phyloP scores from a whole-genome alignment of 2,113 vertebrate species.

The Chitala chitala region DNA sequence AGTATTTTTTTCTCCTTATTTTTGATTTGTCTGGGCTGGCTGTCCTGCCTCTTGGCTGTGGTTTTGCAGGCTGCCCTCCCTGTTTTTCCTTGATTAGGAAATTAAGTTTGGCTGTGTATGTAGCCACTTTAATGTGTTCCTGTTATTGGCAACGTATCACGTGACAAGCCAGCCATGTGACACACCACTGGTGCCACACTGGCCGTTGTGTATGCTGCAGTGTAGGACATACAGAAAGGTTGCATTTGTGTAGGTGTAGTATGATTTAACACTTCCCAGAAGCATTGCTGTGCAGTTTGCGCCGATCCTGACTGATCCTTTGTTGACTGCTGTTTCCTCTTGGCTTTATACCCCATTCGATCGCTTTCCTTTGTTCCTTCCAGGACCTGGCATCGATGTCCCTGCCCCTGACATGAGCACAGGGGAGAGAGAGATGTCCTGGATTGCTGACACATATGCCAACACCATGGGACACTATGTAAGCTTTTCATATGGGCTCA shows the following conservation, averaged over 20 bases:
- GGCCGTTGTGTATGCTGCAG: neutral
- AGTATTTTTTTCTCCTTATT: too few species aligned
- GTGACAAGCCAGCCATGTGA: neutral
- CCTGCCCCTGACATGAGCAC: slow-evolving; percentile 91
- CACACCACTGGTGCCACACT: neutral
- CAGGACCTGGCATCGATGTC: slow-evolving; percentile 85
- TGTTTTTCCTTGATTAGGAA: too few species aligned
- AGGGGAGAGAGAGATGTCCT: slow-evolving; percentile 87
- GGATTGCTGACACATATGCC: slow-evolving; percentile 87
- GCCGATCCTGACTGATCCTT: too few species aligned
- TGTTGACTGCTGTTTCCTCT: neutral
- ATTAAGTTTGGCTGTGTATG: neutral
- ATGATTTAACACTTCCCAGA: neutral
- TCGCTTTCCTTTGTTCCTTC: neutral
- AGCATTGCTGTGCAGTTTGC: too few species aligned
- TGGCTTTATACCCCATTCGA: neutral
- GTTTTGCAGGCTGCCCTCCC: too few species aligned
- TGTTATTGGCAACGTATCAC: too few species aligned
- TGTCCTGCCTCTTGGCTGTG: too few species aligned
- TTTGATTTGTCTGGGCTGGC: too few species aligned
- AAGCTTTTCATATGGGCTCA: too few species aligned
- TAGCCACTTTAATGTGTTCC: neutral
- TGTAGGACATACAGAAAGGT: neutral
- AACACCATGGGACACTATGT: slow-evolving; percentile 85
- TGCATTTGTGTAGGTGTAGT: neutral